Evolutionary conservation across 2,888 invertebrate genomes (phyloP).

Genomic region (Tenodera sinensis): DNA sequence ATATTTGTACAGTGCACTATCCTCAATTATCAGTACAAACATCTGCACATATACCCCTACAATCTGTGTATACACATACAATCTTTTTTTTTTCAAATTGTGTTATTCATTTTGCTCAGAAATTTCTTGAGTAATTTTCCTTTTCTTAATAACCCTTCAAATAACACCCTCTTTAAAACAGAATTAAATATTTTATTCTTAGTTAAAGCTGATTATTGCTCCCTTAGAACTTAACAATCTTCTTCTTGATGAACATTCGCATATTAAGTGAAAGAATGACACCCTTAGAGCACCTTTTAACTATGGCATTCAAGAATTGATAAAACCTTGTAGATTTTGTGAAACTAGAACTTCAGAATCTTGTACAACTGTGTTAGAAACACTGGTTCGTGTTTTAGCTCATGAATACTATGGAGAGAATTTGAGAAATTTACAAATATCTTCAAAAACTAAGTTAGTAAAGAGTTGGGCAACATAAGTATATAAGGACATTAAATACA

Average conservation of each 20-base stretch:
- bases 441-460: neutral
- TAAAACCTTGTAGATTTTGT: too few relatives aligned
- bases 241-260: neutral
- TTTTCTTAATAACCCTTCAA: neutral
- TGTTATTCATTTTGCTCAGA: too few relatives aligned
- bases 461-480: neutral
- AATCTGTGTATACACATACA: too few relatives aligned
- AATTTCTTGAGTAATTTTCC: neutral
- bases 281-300: neutral
- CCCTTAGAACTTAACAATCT: neutral
- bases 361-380: neutral
- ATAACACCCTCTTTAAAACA: neutral
- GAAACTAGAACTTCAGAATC: too few relatives aligned
- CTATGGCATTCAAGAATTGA: too few relatives aligned
- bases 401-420: neutral
- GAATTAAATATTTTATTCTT: neutral
- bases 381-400: neutral
- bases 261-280: neutral
- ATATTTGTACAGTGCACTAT: too few relatives aligned
- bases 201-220: neutral
- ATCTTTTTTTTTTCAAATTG: too few relatives aligned
- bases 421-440: neutral
- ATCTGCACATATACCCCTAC: too few relatives aligned
- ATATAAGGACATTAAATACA: neutral
- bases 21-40: too few relatives aligned